Evolutionary conservation across 1,140 invertebrate species (phyloP).

Genomic region (Trissolcus basalis): DNA sequence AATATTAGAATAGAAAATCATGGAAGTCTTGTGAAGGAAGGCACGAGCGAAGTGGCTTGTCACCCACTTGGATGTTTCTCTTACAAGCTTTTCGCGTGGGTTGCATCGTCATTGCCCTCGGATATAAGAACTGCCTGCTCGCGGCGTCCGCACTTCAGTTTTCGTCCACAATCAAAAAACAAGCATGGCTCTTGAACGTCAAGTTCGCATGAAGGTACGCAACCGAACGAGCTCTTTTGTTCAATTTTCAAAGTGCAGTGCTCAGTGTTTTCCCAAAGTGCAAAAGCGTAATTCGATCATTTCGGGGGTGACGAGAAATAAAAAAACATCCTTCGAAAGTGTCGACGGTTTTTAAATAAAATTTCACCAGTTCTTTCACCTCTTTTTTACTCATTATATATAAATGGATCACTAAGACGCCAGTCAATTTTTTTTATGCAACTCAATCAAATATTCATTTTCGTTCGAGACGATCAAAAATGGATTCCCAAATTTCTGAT

Average conservation of each 20-base stretch:
- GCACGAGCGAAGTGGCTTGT: conserved; percentile 29
- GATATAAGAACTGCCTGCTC: conserved; percentile 67
- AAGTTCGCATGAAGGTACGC: conserved; percentile 85
- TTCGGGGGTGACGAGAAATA: too few species aligned
- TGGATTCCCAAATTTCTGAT: too few species aligned
- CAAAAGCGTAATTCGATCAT: too few species aligned
- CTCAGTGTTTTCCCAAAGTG: neutral
- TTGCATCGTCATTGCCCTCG: conserved; percentile 58
- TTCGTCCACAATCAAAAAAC: conserved; percentile 72
- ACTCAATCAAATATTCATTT: too few species aligned
- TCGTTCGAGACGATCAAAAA: too few species aligned
- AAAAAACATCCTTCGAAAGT: too few species aligned
- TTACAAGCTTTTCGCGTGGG: conserved; percentile 63
- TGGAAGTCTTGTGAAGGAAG: conserved; percentile 65
- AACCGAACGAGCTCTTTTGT: too few species aligned
- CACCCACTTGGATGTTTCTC: conserved; percentile 63
- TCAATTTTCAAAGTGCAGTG: conserved; percentile 25
- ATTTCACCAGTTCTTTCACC: too few species aligned
- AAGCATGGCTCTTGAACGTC: conserved; percentile 87
- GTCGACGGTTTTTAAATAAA: too few species aligned
- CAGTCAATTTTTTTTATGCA: too few species aligned
- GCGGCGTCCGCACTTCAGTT: conserved; percentile 68
- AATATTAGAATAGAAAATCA: conserved; percentile 71
- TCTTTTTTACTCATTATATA: too few species aligned
- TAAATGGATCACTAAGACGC: too few species aligned